Evolutionary conservation across 64 coral and sea anemone species (phyloP).

Genomic region (Platygyra sinensis): DNA sequence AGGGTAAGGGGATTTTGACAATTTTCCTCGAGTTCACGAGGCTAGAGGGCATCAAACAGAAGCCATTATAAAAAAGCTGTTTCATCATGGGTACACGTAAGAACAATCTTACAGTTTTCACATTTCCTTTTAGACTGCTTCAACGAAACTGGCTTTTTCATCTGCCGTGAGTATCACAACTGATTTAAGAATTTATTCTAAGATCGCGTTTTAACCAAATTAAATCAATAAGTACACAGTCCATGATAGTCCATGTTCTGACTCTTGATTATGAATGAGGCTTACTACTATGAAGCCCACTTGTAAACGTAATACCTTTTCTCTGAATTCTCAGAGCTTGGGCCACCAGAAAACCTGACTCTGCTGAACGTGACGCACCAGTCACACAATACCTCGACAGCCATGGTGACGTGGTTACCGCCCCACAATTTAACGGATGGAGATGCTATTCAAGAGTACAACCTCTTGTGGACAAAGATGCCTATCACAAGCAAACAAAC

Average conservation of each 20-base stretch:
- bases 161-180: background rate
- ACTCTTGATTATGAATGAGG: no score
- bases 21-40: no score
- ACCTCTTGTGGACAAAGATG: conserved; percentile 1
- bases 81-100: no score
- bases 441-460: background rate
- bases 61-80: no score
- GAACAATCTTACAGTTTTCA: background rate
- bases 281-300: no score
- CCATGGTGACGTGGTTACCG: conserved; percentile 20
- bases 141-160: conserved; percentile 6
- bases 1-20: no score
- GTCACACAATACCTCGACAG: conserved; percentile 34
- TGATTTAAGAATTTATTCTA: no score
- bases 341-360: conserved; percentile 8
- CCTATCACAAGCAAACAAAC: background rate
- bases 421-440: background rate
- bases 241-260: no score
- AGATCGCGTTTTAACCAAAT: no score
- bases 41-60: no score
- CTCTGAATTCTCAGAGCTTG: background rate
- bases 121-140: background rate
- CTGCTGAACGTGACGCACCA: conserved; percentile 16
- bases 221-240: no score
- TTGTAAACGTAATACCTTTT: background rate